Percentiles rank a stretch among this genome's conserved stretches.
Evolutionary conservation across 2,888 invertebrate species (phyloP).

Genomic region (Sarcophaga rosellei): DNA sequence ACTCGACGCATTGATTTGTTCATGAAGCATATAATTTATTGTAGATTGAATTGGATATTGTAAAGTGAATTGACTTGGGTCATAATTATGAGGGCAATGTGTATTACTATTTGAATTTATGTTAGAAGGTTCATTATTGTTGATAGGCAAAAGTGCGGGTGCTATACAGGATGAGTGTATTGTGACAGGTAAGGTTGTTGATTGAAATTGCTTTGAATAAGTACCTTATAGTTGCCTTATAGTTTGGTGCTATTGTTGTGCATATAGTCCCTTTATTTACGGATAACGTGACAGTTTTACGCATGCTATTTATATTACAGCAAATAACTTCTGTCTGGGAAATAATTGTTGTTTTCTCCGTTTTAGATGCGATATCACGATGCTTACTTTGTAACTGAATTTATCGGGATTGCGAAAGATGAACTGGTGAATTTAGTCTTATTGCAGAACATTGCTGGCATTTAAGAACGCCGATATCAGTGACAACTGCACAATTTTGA

Average conservation of each 20-base stretch:
- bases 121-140: too few relatives aligned
- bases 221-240: not conserved
- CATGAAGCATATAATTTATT: not conserved
- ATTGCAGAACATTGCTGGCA: too few relatives aligned
- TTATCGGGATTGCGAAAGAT: conserved; percentile 17
- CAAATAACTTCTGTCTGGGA: too few relatives aligned
- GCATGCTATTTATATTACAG: too few relatives aligned
- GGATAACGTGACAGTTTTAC: too few relatives aligned
- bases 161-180: too few relatives aligned
- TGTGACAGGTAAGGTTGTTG: too few relatives aligned
- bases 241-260: conserved; percentile 23
- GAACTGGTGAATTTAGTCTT: conserved; percentile 21
- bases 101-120: too few relatives aligned
- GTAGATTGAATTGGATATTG: not conserved
- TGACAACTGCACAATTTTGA: conserved; percentile 16
- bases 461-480: not conserved
- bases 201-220: not conserved
- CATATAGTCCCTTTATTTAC: not conserved
- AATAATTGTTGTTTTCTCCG: not conserved
- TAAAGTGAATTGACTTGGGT: not conserved
- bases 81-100: too few relatives aligned
- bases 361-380: not conserved
- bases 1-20: not conserved
- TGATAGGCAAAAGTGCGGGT: too few relatives aligned
- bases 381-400: conserved; percentile 26